Evolutionary conservation across 2,797 vertebrate genomes (phyloP).

Genomic region (Chaetophractus vellerosus): DNA sequence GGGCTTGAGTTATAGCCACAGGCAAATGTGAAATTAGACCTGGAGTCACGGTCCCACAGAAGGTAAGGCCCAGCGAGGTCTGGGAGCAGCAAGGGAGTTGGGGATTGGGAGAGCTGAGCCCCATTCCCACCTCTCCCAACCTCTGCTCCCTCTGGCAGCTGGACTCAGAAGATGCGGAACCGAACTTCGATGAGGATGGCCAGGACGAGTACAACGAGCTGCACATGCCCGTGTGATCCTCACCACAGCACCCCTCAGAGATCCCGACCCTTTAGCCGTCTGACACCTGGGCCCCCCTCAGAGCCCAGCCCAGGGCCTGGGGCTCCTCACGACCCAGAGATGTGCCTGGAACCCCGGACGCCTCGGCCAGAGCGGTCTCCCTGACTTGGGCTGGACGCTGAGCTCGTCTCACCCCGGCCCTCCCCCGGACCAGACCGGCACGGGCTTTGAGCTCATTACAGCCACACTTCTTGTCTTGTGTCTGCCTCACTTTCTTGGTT

Average conservation of each 20-base stretch:
- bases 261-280: slow-evolving; percentile 38
- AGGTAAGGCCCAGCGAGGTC: slow-evolving; percentile 73
- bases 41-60: not conserved
- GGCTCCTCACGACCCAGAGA: slow-evolving; percentile 48
- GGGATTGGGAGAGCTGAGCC: not conserved
- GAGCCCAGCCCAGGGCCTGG: not conserved
- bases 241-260: not conserved
- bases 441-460: slow-evolving; percentile 84
- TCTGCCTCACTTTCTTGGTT: slow-evolving; percentile 80
- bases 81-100: slow-evolving; percentile 65
- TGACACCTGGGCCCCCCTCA: not conserved
- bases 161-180: slow-evolving; percentile 96
- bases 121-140: not conserved
- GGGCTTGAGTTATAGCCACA: not conserved
- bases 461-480: slow-evolving; percentile 82
- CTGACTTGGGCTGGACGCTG: not conserved
- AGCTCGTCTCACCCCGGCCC: not conserved
- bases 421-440: slow-evolving; percentile 57
- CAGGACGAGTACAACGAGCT: slow-evolving; percentile 98
- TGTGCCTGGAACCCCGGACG: slow-evolving; percentile 43
- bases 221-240: slow-evolving; percentile 97
- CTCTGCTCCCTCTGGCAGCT: slow-evolving; percentile 89
- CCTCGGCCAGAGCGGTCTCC: slow-evolving; percentile 34
- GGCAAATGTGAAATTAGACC: not conserved
- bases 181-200: slow-evolving; percentile 98